Evolutionary conservation across 1,140 invertebrate species (phyloP), one percentile per base, ranked within the genome.

Genomic region (Leptopilina boulardi): DNA sequence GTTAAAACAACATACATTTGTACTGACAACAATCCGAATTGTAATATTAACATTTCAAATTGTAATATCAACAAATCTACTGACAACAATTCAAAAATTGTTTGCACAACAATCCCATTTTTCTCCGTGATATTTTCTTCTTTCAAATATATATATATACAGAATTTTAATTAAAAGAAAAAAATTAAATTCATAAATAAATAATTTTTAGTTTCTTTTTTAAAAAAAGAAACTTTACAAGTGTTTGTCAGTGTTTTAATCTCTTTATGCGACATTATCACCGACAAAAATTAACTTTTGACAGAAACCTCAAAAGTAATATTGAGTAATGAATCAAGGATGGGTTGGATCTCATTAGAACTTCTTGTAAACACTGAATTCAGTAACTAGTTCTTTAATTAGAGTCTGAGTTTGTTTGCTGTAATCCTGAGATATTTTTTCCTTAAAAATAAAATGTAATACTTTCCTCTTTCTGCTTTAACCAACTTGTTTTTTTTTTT

Each of bases 351-450:
- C 56, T 59, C 23, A 30, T 59, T 30, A 26, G 13, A 21, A 11
- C 21, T 59, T 59, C 13, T 59, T 4, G 23, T 26, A 59, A 59
- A 59, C 23, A 59, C 56, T 59, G 56, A 59, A 59, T 59, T 59
- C 56, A 59, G 56, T 13, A 59, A 26, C 44, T 15, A 30, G 9
- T 59, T 59, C 34, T 38, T 66, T 30, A 77, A 74, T 77, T 74
- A 77, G 44, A 77, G 66, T 9, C 6, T 2, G 10, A 44, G 66
- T 74, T 74, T 56, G 72, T 77, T 77, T 71, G n/a, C 19, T n/a
- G 21, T 15, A 26, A 59, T 26, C 23, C 56, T 59, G 1, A 3
- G 23, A 59, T 59, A 59, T 26, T 59, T 59, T 15, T 30, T 11
- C 23, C 21, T 26, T 11, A 15, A 59, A 26, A 59, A 59, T 59